A percentile compares a stretch with the other conserved stretches of the same genome.
Evolutionary conservation across 1,140 invertebrate genomes (phyloP).

Genomic region (Phocides pigmalion): DNA sequence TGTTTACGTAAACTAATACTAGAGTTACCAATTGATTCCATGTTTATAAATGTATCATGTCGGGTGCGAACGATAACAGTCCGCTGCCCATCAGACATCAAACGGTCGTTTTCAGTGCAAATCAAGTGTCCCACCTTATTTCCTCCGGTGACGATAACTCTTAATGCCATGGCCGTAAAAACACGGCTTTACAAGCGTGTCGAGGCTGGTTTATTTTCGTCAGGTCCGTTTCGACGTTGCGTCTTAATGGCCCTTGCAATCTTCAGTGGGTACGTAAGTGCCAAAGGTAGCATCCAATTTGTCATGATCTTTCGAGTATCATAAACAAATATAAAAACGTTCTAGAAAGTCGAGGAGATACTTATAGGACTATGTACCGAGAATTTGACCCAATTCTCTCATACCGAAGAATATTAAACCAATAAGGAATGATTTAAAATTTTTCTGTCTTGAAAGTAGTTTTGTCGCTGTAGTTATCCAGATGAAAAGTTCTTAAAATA

Average conservation of each 20-base stretch:
- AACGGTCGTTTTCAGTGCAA: conserved; percentile 18
- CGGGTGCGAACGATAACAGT: not conserved
- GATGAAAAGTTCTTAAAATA: too few species aligned
- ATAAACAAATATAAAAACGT: too few species aligned
- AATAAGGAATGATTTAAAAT: too few species aligned
- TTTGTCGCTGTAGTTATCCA: too few species aligned
- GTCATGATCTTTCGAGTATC: too few species aligned
- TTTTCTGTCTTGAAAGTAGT: too few species aligned
- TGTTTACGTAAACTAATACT: too few species aligned
- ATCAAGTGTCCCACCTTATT: conserved; percentile 29
- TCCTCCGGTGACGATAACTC: conserved; percentile 21
- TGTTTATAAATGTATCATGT: not conserved
- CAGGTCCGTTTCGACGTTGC: not conserved
- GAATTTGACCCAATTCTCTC: too few species aligned
- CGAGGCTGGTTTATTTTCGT: conserved; percentile 24
- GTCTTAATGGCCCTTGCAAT: conserved; percentile 23
- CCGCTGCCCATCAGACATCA: conserved; percentile 18
- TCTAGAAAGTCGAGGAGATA: too few species aligned
- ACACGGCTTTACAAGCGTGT: conserved; percentile 15
- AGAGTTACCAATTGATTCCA: not conserved
- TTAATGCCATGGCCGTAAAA: conserved; percentile 22
- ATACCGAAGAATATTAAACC: too few species aligned
- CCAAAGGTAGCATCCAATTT: not conserved
- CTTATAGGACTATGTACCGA: too few species aligned
- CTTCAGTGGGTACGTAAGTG: not conserved